Conservation (phyloP, 2,113 vertebrate species). For the Plectropomus leopardus region DNA sequence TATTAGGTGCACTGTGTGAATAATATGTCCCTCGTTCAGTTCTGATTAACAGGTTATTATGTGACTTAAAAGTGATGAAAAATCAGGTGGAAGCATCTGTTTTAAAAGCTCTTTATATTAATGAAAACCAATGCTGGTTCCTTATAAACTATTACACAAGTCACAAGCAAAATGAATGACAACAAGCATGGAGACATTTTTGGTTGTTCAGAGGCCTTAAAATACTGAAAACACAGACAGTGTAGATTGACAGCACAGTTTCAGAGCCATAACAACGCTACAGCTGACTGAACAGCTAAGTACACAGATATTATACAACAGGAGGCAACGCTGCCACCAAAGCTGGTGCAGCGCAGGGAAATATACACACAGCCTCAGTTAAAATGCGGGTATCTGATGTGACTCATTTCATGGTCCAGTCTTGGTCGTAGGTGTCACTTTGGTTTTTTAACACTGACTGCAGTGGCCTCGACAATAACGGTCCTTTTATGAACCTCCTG, state of each 20-base stretch:
- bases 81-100: too few relatives aligned
- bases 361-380: conserved; percentile 19
- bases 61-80: too few relatives aligned
- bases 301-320: conserved; percentile 61
- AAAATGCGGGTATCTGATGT: neutral
- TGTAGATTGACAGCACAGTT: conserved; percentile 11
- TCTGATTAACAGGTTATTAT: too few relatives aligned
- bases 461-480: conserved; percentile 46
- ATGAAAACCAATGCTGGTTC: too few relatives aligned
- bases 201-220: neutral
- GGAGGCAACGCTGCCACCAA: conserved; percentile 33
- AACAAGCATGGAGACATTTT: fast-evolving
- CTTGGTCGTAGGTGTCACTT: conserved; percentile 24
- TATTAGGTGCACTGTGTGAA: too few relatives aligned
- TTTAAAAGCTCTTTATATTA: too few relatives aligned
- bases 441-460: neutral
- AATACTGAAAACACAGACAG: neutral
- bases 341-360: conserved; percentile 31
- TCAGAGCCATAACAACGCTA: conserved; percentile 12
- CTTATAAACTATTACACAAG: neutral
- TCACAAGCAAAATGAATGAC: neutral
- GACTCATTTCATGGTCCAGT: conserved; percentile 8
- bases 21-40: too few relatives aligned
- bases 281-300: conserved; percentile 50
- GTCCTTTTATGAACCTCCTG: conserved; percentile 64